Conservation (phyloP, 2,113 vertebrate species). For the Lepus americanus region DNA sequence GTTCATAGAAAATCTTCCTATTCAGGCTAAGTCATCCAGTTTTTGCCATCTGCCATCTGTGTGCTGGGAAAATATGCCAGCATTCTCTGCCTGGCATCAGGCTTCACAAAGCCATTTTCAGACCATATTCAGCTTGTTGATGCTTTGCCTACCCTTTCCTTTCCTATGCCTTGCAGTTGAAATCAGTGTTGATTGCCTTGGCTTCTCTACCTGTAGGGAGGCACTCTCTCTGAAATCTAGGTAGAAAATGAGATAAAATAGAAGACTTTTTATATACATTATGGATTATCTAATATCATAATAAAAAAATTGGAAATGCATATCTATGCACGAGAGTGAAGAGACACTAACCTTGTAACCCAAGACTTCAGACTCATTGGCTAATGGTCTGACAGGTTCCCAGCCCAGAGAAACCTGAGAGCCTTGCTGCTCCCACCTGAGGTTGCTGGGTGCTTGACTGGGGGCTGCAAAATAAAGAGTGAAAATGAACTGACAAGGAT, state of each 20-base stretch:
- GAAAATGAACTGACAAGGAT: not conserved
- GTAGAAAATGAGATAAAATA: not conserved
- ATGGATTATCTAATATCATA: not conserved
- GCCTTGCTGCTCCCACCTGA: conserved; percentile 96
- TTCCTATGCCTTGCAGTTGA: not conserved
- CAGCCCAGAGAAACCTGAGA: conserved; percentile 95
- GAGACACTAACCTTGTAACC: conserved; percentile 94
- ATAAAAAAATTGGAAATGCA: not conserved
- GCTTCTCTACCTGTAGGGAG: not conserved
- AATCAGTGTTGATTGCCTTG: not conserved
- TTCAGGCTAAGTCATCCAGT: not conserved
- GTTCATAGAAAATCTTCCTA: not conserved
- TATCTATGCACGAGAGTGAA: not conserved
- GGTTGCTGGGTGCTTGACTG: conserved; percentile 92
- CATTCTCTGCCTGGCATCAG: not conserved
- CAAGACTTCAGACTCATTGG: conserved; percentile 96
- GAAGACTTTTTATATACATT: not conserved
- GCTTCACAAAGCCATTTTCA: not conserved
- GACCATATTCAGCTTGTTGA: not conserved
- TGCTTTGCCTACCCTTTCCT: not conserved
- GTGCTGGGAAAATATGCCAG: not conserved
- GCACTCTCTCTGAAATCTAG: not conserved
- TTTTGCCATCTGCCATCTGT: conserved; percentile 18
- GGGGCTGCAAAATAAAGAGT: conserved; percentile 89
- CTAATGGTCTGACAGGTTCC: conserved; percentile 94